phyloP scores from a whole-genome alignment of 2,797 vertebrate species.

The Protonibea diacanthus region DNA sequence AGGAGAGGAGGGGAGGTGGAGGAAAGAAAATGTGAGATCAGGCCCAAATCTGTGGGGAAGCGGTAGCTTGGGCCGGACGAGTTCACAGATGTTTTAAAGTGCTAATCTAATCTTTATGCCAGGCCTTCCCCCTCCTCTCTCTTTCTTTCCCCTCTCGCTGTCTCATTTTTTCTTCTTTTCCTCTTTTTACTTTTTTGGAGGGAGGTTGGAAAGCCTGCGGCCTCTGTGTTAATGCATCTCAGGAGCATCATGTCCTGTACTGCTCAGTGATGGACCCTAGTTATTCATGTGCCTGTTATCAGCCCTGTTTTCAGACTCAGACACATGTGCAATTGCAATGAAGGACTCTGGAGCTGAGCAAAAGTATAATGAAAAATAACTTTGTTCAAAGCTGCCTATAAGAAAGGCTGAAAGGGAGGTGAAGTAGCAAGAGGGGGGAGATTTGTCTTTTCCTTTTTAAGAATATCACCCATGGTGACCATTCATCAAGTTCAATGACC shows the following conservation, averaged over 20 bases:
- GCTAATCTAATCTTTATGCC: constrained; percentile 90
- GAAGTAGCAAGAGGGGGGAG: constrained; percentile 17
- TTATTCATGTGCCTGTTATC: constrained; percentile 81
- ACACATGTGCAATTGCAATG: constrained; percentile 83
- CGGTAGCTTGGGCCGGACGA: constrained; percentile 81
- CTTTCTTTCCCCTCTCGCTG: constrained; percentile 58
- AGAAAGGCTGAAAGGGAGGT: constrained; percentile 44
- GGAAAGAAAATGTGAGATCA: constrained; percentile 77
- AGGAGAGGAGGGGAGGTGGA: constrained; percentile 46
- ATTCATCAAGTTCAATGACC: constrained; percentile 73
- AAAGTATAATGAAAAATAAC: constrained; percentile 58
- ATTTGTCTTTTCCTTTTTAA: constrained; percentile 49
- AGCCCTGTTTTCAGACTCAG: constrained; percentile 70
- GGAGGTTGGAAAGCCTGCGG: constrained; percentile 73
- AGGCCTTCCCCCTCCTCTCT: constrained; percentile 80
- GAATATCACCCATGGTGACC: constrained; percentile 66
- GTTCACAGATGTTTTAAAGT: constrained; percentile 90
- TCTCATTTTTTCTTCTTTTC: constrained; percentile 62
- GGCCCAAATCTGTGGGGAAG: constrained; percentile 82
- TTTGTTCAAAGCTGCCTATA: constrained; percentile 34
- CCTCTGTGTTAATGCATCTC: constrained; percentile 84
- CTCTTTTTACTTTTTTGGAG: constrained; percentile 63
- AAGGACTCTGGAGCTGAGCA: constrained; percentile 53
- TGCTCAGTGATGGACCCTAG: constrained; percentile 60
- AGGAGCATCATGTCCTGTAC: constrained; percentile 82